phyloP scores from a whole-genome alignment of 2,113 vertebrate genomes.

The Engraulis encrasicolus region DNA sequence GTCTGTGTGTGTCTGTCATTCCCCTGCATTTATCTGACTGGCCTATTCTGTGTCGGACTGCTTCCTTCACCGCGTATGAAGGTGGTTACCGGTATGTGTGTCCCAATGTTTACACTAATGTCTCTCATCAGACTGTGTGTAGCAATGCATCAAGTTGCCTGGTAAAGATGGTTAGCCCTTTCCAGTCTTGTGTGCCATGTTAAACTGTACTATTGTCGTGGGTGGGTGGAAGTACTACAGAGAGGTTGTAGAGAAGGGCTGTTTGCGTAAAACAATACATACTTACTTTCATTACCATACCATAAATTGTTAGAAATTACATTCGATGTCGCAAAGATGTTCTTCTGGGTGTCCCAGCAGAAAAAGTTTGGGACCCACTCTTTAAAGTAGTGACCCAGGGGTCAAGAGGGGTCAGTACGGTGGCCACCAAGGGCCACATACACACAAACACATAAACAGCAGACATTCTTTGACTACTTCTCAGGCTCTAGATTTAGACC shows the following conservation, averaged over 20 bases:
- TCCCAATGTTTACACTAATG: neutral
- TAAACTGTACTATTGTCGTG: no score
- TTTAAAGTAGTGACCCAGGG: neutral
- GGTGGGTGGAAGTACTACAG: no score
- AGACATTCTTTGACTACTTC: neutral
- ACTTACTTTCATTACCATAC: no score
- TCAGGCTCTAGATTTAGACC: neutral
- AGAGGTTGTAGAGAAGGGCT: no score
- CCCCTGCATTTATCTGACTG: neutral
- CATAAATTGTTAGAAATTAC: no score
- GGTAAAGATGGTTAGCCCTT: no score
- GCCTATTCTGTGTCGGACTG: neutral
- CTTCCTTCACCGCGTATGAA: neutral
- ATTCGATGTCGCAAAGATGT: no score
- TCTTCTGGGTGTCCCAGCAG: no score
- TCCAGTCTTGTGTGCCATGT: no score
- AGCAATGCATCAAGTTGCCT: neutral
- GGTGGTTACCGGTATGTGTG: neutral
- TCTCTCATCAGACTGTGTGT: neutral
- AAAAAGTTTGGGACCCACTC: no score
- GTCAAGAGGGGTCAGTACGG: neutral
- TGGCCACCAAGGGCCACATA: neutral
- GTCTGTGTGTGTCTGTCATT: no score
- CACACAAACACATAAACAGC: neutral
- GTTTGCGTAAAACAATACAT: no score